These are phyloP conservation scores for Leucosticte australis DNA, from an alignment of 2,113 vertebrate genomes.

Conservation along the genomic window DNA sequence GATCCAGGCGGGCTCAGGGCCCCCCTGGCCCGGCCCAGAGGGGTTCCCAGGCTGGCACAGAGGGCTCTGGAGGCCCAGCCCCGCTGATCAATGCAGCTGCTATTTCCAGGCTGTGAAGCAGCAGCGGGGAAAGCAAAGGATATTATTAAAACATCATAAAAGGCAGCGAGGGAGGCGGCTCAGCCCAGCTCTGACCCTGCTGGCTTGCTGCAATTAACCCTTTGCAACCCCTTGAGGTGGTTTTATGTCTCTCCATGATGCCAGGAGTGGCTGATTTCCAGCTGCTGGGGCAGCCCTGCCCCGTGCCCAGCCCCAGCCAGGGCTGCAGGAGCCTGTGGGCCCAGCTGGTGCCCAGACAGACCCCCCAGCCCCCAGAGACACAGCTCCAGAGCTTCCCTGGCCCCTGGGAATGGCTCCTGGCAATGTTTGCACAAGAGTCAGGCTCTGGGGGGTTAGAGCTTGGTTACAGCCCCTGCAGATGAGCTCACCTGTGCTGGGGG, in stretches of 20 bases:
- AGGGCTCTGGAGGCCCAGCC: not conserved
- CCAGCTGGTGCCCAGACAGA: not conserved
- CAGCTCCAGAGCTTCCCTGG: not conserved
- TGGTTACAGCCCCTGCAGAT: not conserved
- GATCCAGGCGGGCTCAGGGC: not conserved
- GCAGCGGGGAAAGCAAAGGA: not conserved
- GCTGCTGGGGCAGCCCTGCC: not conserved
- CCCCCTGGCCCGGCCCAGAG: not conserved
- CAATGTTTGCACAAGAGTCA: not conserved
- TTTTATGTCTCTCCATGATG: fast-evolving
- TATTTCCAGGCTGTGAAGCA: not conserved
- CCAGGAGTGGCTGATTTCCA: not conserved
- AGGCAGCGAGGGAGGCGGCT: not conserved
- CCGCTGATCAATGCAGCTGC: not conserved
- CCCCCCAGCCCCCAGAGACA: not conserved
- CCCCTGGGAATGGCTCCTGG: not conserved
- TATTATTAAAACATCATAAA: not conserved
- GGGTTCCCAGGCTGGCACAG: not conserved
- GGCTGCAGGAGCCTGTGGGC: not conserved
- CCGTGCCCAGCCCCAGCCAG: fast-evolving
- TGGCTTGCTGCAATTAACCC: not conserved
- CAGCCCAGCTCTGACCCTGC: not conserved
- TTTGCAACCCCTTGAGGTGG: not conserved
- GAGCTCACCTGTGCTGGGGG: fast-evolving
- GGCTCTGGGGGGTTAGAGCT: not conserved